phyloP scores from a whole-genome alignment of 2,113 vertebrate genomes.

The Neopipo cinnamomea region DNA sequence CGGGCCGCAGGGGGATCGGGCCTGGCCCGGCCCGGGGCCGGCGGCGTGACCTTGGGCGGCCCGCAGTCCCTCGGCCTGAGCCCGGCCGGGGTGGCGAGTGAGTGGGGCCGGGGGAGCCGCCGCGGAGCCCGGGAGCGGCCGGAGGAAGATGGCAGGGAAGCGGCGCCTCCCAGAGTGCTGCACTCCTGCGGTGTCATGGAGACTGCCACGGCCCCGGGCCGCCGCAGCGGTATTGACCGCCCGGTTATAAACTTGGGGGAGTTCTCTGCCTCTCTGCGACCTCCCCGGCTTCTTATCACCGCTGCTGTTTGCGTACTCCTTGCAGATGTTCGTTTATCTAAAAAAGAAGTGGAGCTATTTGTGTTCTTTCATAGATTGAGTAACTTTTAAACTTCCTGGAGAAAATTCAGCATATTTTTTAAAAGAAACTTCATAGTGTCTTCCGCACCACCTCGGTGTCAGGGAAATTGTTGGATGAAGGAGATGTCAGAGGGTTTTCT shows the following conservation, averaged over 20 bases:
- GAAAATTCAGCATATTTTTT: neutral
- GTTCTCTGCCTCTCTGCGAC: neutral
- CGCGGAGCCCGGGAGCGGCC: neutral
- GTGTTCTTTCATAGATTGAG: neutral
- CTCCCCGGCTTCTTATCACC: neutral
- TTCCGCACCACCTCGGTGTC: neutral
- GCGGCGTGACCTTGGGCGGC: neutral
- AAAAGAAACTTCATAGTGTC: neutral
- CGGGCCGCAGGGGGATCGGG: neutral
- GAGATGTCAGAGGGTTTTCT: neutral
- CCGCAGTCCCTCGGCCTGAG: neutral
- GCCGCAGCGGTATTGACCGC: neutral
- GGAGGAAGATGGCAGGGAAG: neutral
- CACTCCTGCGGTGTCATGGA: constrained; percentile 35
- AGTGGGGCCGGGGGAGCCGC: neutral
- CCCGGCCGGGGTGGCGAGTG: neutral
- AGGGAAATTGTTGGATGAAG: neutral
- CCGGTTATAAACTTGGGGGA: accelerated
- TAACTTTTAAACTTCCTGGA: neutral
- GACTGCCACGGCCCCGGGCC: neutral
- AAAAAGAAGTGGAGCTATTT: neutral
- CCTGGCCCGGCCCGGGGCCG: neutral
- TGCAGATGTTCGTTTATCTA: neutral
- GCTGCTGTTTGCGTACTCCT: neutral
- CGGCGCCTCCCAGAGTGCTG: neutral